Evolutionary conservation across 2,113 vertebrate genomes (phyloP).

Genomic region (Leucoraja erinaceus): DNA sequence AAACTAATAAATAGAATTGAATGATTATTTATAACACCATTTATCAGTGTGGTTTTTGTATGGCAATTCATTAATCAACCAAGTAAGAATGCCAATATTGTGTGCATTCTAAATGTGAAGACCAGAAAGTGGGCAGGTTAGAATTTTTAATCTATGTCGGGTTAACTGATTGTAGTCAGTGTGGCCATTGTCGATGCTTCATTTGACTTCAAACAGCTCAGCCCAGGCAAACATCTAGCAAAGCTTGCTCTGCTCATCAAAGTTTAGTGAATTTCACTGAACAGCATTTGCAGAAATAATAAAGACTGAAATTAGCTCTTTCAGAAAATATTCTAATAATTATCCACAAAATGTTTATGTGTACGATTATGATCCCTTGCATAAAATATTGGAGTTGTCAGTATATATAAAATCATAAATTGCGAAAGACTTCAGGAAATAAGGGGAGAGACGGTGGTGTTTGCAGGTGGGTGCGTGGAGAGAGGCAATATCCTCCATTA

Average conservation of each 20-base stretch:
- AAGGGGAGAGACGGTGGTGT: neutral
- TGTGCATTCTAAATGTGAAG: neutral
- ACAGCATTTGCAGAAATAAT: neutral
- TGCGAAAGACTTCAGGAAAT: neutral
- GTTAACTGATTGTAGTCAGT: neutral
- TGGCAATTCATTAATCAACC: neutral
- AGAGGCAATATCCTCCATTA: too few relatives aligned
- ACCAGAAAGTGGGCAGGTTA: neutral
- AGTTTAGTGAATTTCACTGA: neutral
- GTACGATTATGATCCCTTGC: neutral
- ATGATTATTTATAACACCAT: neutral
- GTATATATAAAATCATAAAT: neutral
- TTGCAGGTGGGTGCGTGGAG: too few relatives aligned
- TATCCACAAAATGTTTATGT: neutral
- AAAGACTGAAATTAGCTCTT: neutral
- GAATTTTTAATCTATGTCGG: neutral
- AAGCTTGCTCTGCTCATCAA: neutral
- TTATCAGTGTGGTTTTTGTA: neutral
- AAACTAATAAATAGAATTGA: neutral
- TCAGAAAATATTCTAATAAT: neutral
- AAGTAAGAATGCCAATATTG: neutral
- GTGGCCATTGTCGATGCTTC: neutral
- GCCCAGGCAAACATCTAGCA: neutral
- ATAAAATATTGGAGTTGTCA: neutral
- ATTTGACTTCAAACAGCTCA: neutral